Evolutionary conservation across 2,888 invertebrate genomes (phyloP), one percentile per base, ranked within the genome.

Genomic region (Cephonodes hylas): DNA sequence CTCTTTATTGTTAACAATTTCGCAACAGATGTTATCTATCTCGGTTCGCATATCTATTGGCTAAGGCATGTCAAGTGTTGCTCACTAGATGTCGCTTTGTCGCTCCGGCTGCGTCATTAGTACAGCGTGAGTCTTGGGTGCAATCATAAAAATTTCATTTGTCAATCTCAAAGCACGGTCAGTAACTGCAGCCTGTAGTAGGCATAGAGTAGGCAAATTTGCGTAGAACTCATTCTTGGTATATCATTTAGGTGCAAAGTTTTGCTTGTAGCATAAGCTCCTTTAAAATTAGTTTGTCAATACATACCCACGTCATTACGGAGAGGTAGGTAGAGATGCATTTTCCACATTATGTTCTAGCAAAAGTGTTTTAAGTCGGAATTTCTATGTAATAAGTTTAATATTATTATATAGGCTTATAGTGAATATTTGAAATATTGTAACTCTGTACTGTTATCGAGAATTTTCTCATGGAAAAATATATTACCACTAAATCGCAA

Each of bases 101-200:
- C 59, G 59, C 56, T 65, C 63, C 59, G 57, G 42, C 48, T 48
- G 63, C 62, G n/a, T 18, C 53, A 31, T 53, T 85, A 87, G 86
- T 87, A 87, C 81, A 66, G 75, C 65, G 71, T 72, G 73, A 74
- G 77, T 76, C 76, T 76, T 75, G 77, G 3, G 53, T 71, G 76
- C 67, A 73, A 73, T 84, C 84, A 88, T 90, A 79, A 88, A 88
- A 74, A 74, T 80, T 84, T 83, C 83, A 89, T 83, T 83, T 80
- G 85, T 80, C 85, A 87, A 88, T 89, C 84, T 85, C 65, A 74
- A 75, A 69, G 76, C 73, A 74, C 73, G 73, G 76, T 69, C 72
- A 66, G 67, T 62, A 63, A 62, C 62, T 66, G 63, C 63, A 64
- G 64, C 59, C 61, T 65, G 57, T 64, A 61, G 57, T 64, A 59